These are phyloP conservation scores for Sylvia atricapilla DNA, from an alignment of 2,113 vertebrate species.

Conservation along the genomic window DNA sequence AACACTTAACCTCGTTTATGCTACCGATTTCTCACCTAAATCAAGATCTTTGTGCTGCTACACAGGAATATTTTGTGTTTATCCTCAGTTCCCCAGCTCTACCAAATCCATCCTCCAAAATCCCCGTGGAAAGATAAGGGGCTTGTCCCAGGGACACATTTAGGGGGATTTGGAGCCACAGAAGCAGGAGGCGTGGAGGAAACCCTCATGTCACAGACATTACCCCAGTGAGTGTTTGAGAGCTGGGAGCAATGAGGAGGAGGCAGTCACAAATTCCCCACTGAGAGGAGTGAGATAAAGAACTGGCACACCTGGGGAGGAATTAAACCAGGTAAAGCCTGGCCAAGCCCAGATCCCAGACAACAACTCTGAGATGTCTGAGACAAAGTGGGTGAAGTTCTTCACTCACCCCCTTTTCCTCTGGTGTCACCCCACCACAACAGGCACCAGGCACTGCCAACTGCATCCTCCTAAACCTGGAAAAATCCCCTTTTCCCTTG, in stretches of 20 bases:
- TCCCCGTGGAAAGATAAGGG: accelerated
- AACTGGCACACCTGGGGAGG: neutral
- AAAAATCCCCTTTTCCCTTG: accelerated
- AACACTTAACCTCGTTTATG: neutral
- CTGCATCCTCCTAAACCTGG: neutral
- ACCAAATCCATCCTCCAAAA: neutral
- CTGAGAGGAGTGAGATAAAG: neutral
- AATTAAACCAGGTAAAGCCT: neutral
- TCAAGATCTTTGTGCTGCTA: neutral
- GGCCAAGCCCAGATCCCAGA: neutral
- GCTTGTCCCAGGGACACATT: neutral
- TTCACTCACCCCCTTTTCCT: neutral
- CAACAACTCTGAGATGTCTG: accelerated
- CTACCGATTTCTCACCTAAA: neutral
- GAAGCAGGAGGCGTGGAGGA: neutral
- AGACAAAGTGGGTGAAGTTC: neutral
- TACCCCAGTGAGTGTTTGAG: neutral
- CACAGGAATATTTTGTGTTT: neutral
- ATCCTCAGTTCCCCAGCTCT: neutral
- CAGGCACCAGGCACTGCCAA: neutral
- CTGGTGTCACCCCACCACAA: neutral
- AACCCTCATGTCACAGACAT: neutral
- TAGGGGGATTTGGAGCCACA: neutral
- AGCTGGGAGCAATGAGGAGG: neutral
- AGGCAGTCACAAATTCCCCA: neutral